Conservation (phyloP, 1,140 invertebrate genomes). For the Ips typographus region DNA sequence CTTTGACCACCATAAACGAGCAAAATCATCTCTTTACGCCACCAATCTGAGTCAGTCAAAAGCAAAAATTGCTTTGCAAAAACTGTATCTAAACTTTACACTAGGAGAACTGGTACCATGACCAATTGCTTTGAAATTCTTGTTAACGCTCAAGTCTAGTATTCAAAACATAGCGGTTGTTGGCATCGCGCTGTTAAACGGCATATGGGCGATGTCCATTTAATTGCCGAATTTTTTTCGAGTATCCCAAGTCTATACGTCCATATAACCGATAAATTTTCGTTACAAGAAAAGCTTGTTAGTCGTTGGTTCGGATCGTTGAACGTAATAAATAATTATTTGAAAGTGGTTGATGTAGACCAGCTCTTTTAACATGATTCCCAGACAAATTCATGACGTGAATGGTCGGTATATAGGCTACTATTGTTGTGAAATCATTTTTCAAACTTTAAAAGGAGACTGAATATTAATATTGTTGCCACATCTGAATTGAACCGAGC, state of each 20-base stretch:
- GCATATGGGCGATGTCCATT: constrained; percentile 3
- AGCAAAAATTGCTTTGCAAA: constrained; percentile 8
- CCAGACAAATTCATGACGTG: background rate
- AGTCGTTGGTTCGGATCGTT: background rate
- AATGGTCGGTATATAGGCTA: background rate
- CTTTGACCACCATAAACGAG: too few relatives aligned
- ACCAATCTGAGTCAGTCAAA: background rate
- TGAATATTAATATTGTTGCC: background rate
- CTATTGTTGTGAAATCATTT: background rate
- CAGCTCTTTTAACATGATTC: background rate
- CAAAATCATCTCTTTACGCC: too few relatives aligned
- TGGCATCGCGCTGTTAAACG: constrained; percentile 4
- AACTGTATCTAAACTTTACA: constrained; percentile 12
- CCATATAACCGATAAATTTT: background rate
- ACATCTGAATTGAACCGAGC: constrained; percentile 9
- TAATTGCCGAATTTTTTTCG: constrained; percentile 1
- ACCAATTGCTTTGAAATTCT: constrained; percentile 11
- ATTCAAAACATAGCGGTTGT: constrained; percentile 5
- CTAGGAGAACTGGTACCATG: constrained; percentile 2
- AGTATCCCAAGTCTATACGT: background rate
- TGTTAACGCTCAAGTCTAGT: constrained; percentile 5
- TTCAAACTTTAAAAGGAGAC: constrained; percentile 18
- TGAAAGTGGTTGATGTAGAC: background rate
- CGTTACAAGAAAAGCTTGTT: background rate
- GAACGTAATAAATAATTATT: background rate